Evolutionary conservation across 2,113 vertebrate genomes (phyloP), one percentile per base, ranked within the genome.

Genomic region (Onychostruthus taczanowskii): DNA sequence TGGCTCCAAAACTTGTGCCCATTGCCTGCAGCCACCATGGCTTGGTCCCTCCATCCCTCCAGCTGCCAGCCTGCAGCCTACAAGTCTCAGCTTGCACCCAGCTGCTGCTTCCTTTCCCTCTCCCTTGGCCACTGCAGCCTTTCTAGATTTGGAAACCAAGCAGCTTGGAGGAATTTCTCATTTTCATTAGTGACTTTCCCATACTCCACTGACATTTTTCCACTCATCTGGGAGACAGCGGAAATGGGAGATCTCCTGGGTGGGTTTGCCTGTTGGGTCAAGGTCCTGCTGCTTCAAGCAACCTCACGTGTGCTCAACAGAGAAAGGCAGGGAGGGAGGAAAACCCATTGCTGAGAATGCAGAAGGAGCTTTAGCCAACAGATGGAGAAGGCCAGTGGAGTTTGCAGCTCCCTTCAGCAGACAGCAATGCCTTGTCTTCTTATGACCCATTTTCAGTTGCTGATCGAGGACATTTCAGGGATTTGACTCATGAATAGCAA

Each of bases 401-500:
- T 47, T 10, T 35, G 72, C 56, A 93, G 82, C 72, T 58, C 55
- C 18, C 2, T 68, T 58, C 55, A 74, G 82, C 79, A 80, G 68
- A 93, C 93, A 94, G 94, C 75, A 6, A 77, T 70, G 79, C 82
- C 95, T 93, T 95, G 82, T 93, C 90, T 95, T 33, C 84, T 59
- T 41, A 31, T 44, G 75, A 92, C 87, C 94, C 94, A 86, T 88
- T 92, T 96, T 86, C 44, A 90, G 88, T 49, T 74, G 84, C n/a
- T 85, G 93, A 96, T 85, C 5, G 3, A 92, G 73, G 83, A 88
- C 92, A 8, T 93, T 96, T 94, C 75, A 69, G 88, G 80, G 91
- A 93, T 93, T 94, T 67, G 76, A 87, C 89, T 96, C 94, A 90
- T 84, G 95, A 97, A 96, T 78, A 94, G 93, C 94, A 89, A 96